Conservation (phyloP, 2,888 invertebrate species). For the Tricholauxania praeusta region DNA sequence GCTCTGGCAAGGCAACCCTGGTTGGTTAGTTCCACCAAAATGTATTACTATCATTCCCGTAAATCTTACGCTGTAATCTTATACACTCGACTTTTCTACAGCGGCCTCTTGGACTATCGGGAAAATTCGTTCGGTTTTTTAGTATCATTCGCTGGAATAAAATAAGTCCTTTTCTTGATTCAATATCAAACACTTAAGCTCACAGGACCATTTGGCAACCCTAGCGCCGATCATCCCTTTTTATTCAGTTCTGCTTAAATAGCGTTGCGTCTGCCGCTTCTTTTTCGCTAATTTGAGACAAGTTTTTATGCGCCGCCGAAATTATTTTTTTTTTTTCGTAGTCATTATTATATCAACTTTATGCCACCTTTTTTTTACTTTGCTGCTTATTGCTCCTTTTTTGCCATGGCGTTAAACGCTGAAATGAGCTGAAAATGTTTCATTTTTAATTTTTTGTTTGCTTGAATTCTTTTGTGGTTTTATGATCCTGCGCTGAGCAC, state of each 20-base stretch:
- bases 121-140: too few species aligned
- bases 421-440: conserved; percentile 19
- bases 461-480: conserved; percentile 4
- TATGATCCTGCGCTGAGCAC: conserved; percentile 13
- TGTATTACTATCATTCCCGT: too few species aligned
- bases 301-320: not conserved
- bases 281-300: conserved; percentile 17
- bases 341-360: conserved; percentile 18
- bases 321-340: not conserved
- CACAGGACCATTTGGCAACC: not conserved
- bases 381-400: not conserved
- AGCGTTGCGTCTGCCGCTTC: conserved; percentile 8
- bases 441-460: not conserved
- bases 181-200: too few species aligned
- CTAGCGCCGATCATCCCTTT: not conserved
- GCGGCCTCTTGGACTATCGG: too few species aligned
- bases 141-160: too few species aligned
- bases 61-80: too few species aligned
- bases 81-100: too few species aligned
- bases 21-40: too few species aligned
- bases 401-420: conserved; percentile 14
- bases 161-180: too few species aligned
- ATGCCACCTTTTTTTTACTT: not conserved
- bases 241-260: not conserved
- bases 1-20: too few species aligned